Base-by-base conservation (phyloP, 2,888 invertebrate genomes). In the Nineta flava region DNA sequence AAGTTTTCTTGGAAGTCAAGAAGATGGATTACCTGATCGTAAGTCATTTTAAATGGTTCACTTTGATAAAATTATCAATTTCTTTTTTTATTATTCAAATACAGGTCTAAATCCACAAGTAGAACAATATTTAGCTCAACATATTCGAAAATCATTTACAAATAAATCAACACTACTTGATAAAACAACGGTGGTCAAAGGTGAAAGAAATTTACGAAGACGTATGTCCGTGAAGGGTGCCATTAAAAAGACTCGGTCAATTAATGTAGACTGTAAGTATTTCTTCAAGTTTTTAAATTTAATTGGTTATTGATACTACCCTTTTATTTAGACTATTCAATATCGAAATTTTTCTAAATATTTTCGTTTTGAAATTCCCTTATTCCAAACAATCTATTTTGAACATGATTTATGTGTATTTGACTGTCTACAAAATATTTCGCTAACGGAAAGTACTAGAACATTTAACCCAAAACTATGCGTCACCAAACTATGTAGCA, bases 1-100 rank as follows among this genome's bases (percentile, higher is more conserved):
- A 57, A 95, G 94, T 66, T 97, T 96, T 64, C 71, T 97, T 57
- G 91, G 91, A 17, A 91, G 90, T 61, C 85, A 90, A 55, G 93
- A 94, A 66, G 90, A 91, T 56, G 93, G 93, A 21, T 80, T 87
- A 64, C 92, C 92, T 9, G 91, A 88, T 60, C 83, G 83, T 75
- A 67, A 79, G 75, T 76, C 49, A 40, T 48, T 48, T 43, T 46
- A 16, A 34, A 47, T 12, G 19, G 3, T 5, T 41, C 5, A 9
- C 10, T 16, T 2, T 13, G n/a, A 46, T 12, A 21, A 19, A 16
- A 13, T 26, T 15, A 31, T 43, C 9, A 17, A 16, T 13, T n/a
- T n/a, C n/a, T n/a, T 32, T 10, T n/a, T 50, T 50, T 52, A 7
- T 16, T 9, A 42, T n/a, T 38, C 9, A 34, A 34, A 12, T 66